phyloP scores from a whole-genome alignment of 2,888 invertebrate genomes.

The Agrotis clavis region DNA sequence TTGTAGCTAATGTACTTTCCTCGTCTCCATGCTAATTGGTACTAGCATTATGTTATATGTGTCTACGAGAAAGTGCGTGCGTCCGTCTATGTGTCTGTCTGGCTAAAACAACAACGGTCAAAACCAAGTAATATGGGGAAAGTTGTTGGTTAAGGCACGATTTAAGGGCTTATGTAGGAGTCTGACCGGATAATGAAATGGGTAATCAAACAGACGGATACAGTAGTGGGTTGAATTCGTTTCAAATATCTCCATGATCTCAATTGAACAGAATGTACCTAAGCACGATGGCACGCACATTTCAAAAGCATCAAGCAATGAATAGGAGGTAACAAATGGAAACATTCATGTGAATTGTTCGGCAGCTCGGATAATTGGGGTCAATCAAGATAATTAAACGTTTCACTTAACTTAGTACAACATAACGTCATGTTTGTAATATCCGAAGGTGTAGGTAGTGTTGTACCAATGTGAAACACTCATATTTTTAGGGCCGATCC shows the following conservation, averaged over 20 bases:
- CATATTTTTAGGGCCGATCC: not conserved
- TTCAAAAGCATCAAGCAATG: constrained; percentile 9
- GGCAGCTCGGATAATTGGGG: not conserved
- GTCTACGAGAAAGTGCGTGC: constrained; percentile 59
- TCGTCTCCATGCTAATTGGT: constrained; percentile 63
- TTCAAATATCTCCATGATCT: constrained; percentile 9
- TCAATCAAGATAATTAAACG: not conserved
- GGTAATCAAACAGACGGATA: not conserved
- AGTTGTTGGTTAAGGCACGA: constrained; percentile 38
- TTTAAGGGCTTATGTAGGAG: constrained; percentile 11
- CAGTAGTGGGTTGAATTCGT: constrained; percentile 15
- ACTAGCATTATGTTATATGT: constrained; percentile 45
- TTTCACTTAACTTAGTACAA: not conserved
- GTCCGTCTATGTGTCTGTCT: constrained; percentile 26
- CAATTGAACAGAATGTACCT: constrained; percentile 9
- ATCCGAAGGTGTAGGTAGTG: not conserved
- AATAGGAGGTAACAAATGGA: constrained; percentile 4
- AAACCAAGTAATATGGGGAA: constrained; percentile 31
- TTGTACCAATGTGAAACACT: not conserved
- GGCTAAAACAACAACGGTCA: constrained; percentile 44
- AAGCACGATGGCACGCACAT: constrained; percentile 9
- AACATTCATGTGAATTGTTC: not conserved
- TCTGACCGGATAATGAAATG: not conserved
- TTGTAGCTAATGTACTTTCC: constrained; percentile 64
- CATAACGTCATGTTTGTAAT: not conserved